Conservation (phyloP, 2,797 vertebrate genomes). For the Gymnocypris eckloni region DNA sequence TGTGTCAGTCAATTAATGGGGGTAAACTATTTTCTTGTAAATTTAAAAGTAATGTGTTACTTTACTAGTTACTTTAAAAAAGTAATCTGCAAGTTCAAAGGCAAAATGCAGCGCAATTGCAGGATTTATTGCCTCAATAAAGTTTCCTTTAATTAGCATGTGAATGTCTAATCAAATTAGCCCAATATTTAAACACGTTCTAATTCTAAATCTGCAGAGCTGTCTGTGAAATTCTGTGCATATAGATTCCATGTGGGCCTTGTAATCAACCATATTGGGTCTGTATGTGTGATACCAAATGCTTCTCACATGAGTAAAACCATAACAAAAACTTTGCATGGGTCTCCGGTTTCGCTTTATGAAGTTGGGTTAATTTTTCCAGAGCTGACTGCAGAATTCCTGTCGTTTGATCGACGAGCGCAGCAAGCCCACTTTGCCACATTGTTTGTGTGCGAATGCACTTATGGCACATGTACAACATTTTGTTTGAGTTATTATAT, state of each 20-base stretch:
- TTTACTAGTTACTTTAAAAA: not conserved
- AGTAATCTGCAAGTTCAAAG: not conserved
- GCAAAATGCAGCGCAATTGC: not conserved
- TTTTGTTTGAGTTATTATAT: constrained; percentile 33
- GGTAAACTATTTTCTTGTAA: too few relatives aligned
- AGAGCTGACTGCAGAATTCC: constrained; percentile 24
- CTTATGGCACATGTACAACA: constrained; percentile 29
- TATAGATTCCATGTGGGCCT: not conserved
- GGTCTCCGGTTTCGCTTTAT: constrained; percentile 37
- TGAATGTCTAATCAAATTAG: not conserved
- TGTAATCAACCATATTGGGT: constrained; percentile 16
- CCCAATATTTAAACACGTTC: not conserved
- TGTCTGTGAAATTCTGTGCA: not conserved
- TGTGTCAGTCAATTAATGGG: too few relatives aligned
- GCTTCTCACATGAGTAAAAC: constrained; percentile 38
- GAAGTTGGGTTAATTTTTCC: constrained; percentile 29
- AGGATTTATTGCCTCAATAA: not conserved
- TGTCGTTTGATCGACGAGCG: constrained; percentile 47
- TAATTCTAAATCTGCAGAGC: constrained; percentile 2
- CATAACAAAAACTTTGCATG: constrained; percentile 28
- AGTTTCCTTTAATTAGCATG: not conserved
- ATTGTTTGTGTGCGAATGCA: constrained; percentile 19
- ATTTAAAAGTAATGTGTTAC: not conserved
- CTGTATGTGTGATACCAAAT: constrained; percentile 31
- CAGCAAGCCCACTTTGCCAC: constrained; percentile 28